Conservation (phyloP, 2,113 vertebrate genomes). For the Phylloscopus whistleri region DNA sequence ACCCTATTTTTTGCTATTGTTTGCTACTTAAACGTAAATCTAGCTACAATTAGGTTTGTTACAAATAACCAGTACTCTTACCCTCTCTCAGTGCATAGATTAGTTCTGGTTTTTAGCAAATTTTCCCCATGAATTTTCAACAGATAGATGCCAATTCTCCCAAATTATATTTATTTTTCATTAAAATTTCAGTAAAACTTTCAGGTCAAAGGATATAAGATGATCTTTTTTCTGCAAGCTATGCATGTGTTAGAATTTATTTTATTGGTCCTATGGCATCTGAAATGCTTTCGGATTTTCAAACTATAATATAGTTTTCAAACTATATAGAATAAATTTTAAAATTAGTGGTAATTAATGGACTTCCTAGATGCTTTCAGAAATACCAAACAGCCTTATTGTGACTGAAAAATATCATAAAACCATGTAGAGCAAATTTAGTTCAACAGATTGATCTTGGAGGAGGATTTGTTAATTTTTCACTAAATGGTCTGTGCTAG, state of each 20-base stretch:
- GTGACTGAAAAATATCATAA: not conserved
- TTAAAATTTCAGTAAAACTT: not conserved
- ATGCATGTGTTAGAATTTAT: accelerated
- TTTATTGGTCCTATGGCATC: not conserved
- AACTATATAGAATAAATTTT: not conserved
- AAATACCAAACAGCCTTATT: not conserved
- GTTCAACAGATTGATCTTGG: not conserved
- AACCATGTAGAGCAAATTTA: not conserved
- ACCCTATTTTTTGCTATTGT: not conserved
- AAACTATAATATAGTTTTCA: not conserved
- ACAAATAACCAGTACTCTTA: not conserved
- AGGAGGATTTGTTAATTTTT: not conserved
- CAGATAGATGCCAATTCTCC: not conserved
- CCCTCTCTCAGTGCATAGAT: accelerated
- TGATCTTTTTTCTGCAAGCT: not conserved
- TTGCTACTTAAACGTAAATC: not conserved
- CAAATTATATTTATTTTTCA: not conserved
- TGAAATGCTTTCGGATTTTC: not conserved
- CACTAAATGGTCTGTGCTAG: not conserved
- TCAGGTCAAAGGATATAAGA: not conserved
- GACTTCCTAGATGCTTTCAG: not conserved
- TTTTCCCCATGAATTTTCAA: not conserved
- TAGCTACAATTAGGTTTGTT: not conserved
- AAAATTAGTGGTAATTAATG: not conserved
- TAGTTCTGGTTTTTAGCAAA: not conserved